phyloP scores from a whole-genome alignment of 2,113 vertebrate species.

The Sebastes fasciatus region DNA sequence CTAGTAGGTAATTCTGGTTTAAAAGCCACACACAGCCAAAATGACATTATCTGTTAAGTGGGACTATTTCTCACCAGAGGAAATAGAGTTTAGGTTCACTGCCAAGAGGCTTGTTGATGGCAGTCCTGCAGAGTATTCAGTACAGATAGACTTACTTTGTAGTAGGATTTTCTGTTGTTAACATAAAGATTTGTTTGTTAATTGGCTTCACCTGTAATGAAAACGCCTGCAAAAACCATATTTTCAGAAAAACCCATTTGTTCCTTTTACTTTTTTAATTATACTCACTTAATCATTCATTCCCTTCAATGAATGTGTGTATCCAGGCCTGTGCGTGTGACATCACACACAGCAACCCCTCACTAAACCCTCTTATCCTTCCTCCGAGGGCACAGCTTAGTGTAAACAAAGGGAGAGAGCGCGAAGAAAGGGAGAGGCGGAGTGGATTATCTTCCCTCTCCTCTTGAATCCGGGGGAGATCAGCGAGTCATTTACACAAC shows the following conservation, averaged over 20 bases:
- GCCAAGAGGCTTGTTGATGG: conserved; percentile 37
- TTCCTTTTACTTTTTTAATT: conserved; percentile 45
- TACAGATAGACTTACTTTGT: conserved; percentile 25
- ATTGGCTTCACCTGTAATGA: conserved; percentile 25
- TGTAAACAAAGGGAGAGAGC: conserved; percentile 79
- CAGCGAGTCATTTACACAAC: conserved; percentile 77
- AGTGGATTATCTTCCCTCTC: conserved; percentile 80
- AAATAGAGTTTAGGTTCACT: conserved; percentile 52
- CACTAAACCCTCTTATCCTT: conserved; percentile 82
- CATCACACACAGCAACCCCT: conserved; percentile 66
- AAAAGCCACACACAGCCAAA: conserved; percentile 47
- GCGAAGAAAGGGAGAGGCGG: conserved; percentile 70
- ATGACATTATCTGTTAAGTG: conserved; percentile 61
- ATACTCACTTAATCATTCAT: conserved; percentile 19
- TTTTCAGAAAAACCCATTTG: conserved; percentile 33
- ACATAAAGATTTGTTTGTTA: conserved; percentile 16
- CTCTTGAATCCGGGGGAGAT: conserved; percentile 75
- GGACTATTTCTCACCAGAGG: conserved; percentile 42
- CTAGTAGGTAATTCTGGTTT: conserved; percentile 4
- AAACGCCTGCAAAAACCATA: not conserved
- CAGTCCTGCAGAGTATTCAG: conserved; percentile 28
- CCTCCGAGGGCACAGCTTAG: conserved; percentile 80
- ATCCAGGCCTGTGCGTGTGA: conserved; percentile 38
- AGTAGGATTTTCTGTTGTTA: not conserved
- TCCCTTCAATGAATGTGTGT: conserved; percentile 22